Conservation (phyloP, 2,888 invertebrate species). For the Apodemia zela region DNA sequence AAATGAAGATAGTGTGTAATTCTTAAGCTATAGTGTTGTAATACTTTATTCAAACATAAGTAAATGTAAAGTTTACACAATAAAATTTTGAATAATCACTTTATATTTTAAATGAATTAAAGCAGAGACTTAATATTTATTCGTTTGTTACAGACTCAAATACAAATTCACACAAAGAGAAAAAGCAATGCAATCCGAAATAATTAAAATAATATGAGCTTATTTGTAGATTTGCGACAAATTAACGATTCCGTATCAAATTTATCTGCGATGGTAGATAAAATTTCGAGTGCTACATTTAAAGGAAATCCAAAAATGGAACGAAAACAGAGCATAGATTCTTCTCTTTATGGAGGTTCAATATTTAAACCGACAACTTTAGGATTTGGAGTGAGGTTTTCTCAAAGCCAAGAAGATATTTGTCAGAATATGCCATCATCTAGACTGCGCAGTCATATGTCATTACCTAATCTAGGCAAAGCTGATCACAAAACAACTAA, state of each 20-base stretch:
- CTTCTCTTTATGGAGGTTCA: slow-evolving; percentile 50
- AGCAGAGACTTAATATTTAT: slow-evolving; percentile 6
- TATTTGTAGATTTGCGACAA: slow-evolving; percentile 73
- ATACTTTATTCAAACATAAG: no score
- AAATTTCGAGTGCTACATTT: slow-evolving; percentile 57
- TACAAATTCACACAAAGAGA: neutral
- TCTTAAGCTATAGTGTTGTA: no score
- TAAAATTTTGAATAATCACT: neutral
- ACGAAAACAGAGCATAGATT: slow-evolving; percentile 47
- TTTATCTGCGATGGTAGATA: slow-evolving; percentile 73
- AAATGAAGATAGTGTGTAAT: no score
- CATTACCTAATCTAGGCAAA: slow-evolving; percentile 71
- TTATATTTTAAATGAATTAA: neutral
- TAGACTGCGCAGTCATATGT: slow-evolving; percentile 68
- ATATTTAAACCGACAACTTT: slow-evolving; percentile 66
- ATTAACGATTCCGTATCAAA: slow-evolving; percentile 73
- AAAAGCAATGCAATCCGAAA: neutral
- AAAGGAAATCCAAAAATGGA: slow-evolving; percentile 50
- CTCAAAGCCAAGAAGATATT: slow-evolving; percentile 70
- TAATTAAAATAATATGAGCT: slow-evolving; percentile 50
- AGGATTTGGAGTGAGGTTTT: slow-evolving; percentile 71
- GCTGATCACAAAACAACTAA: slow-evolving; percentile 51
- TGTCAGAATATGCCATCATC: slow-evolving; percentile 69
- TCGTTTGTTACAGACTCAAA: slow-evolving; percentile 28
- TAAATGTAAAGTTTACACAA: neutral